These are phyloP conservation scores for Elephas maximus DNA, from an alignment of 2,113 vertebrate species.

Conservation along the genomic window DNA sequence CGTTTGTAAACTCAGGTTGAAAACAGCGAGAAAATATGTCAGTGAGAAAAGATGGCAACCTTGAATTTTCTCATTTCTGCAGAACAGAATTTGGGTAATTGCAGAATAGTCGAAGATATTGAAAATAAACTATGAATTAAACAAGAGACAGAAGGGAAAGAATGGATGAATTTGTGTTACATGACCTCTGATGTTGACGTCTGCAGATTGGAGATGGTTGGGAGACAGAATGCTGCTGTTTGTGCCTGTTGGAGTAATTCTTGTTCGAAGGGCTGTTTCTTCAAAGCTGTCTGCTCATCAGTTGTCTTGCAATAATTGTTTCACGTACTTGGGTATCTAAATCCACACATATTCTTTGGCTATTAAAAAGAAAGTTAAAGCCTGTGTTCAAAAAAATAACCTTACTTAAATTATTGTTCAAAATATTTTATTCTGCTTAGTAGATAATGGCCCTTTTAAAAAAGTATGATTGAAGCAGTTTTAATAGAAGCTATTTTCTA, in stretches of 20 bases:
- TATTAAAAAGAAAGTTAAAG: not conserved
- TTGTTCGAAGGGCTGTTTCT: not conserved
- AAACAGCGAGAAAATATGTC: not conserved
- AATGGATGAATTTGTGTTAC: not conserved
- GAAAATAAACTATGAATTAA: not conserved
- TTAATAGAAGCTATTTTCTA: slow-evolving; percentile 42
- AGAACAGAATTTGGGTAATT: not conserved
- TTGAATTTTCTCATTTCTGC: not conserved
- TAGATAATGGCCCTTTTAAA: not conserved
- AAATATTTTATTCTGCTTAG: slow-evolving; percentile 2
- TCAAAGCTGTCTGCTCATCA: not conserved
- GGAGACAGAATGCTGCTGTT: not conserved
- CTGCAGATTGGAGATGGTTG: not conserved
- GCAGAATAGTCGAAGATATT: not conserved
- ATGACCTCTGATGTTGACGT: accelerated
- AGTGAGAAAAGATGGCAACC: not conserved
- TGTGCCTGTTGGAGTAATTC: not conserved
- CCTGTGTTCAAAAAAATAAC: not conserved
- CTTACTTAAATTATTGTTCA: slow-evolving; percentile 19
- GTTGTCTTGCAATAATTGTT: not conserved
- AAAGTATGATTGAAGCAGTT: not conserved
- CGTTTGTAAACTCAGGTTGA: slow-evolving; percentile 22
- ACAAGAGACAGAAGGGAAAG: not conserved
- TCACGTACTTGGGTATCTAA: not conserved
- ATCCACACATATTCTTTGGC: not conserved